phyloP scores from a whole-genome alignment of 2,888 invertebrate genomes.

The Lingula anatina region DNA sequence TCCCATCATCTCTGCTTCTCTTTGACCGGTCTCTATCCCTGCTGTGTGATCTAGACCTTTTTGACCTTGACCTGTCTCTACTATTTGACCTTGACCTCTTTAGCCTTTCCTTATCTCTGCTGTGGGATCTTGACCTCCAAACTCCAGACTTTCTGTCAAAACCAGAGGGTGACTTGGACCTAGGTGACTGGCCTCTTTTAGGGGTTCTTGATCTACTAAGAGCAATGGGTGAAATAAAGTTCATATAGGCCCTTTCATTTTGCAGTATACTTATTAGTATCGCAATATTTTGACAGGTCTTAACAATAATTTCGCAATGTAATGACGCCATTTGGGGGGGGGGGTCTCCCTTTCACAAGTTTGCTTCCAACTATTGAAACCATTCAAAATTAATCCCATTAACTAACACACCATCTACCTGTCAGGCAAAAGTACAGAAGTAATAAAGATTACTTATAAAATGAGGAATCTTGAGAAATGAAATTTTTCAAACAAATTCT shows the following conservation, averaged over 20 bases:
- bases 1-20: constrained; percentile 3
- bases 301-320: not conserved
- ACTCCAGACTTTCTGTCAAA: no score
- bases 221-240: not conserved
- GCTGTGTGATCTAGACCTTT: not conserved
- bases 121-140: not conserved
- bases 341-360: no score
- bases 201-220: constrained; percentile 18
- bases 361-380: no score
- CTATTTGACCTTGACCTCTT: constrained; percentile 9
- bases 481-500: no score
- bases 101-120: constrained; percentile 3
- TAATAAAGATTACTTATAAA: no score
- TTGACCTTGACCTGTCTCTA: not conserved
- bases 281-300: no score
- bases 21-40: no score
- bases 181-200: constrained; percentile 15
- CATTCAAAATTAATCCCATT: no score
- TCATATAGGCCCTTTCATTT: not conserved
- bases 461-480: no score
- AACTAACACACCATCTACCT: no score
- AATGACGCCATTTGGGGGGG: not conserved
- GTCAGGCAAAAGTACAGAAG: no score
- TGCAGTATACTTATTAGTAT: no score
- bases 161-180: constrained; percentile 7